phyloP scores from a whole-genome alignment of 2,888 invertebrate species.

The Neelides folsomi region DNA sequence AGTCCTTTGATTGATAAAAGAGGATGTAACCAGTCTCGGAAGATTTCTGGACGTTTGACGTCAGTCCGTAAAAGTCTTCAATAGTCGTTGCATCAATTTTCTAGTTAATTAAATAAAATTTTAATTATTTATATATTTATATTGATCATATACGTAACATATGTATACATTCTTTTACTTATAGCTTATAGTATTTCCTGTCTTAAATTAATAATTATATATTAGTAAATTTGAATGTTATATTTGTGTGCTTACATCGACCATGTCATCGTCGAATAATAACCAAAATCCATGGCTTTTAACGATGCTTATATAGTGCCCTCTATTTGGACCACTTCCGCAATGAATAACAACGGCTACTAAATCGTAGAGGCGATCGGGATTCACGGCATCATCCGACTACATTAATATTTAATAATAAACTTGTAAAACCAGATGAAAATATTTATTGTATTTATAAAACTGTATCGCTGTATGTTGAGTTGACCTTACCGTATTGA shows the following conservation, averaged over 20 bases:
- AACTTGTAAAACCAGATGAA: background rate
- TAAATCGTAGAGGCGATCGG: conserved; percentile 93
- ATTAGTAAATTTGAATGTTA: background rate
- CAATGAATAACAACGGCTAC: conserved; percentile 99
- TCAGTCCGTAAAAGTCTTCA: conserved; percentile 98
- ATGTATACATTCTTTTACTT: too few relatives aligned
- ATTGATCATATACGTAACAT: too few relatives aligned
- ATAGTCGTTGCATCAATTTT: conserved; percentile 98
- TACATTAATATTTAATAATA: conserved; percentile 38
- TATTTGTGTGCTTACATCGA: conserved; percentile 64
- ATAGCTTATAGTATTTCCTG: too few relatives aligned
- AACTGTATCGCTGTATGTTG: too few relatives aligned
- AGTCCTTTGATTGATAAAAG: conserved; percentile 89
- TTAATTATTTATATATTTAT: too few relatives aligned
- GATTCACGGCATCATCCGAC: conserved; percentile 97
- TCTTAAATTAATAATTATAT: too few relatives aligned
- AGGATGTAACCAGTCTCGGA: conserved; percentile 99
- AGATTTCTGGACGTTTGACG: conserved; percentile 95
- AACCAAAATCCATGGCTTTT: conserved; percentile 99
- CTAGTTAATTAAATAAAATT: conserved; percentile 48
- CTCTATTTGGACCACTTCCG: conserved; percentile 96
- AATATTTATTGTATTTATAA: too few relatives aligned
- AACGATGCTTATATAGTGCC: conserved; percentile 99
- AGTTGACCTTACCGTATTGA: conserved; percentile 87
- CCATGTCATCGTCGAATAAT: conserved; percentile 99